Conservation (phyloP, 2,113 vertebrate species). For the Nematolebias whitei region DNA sequence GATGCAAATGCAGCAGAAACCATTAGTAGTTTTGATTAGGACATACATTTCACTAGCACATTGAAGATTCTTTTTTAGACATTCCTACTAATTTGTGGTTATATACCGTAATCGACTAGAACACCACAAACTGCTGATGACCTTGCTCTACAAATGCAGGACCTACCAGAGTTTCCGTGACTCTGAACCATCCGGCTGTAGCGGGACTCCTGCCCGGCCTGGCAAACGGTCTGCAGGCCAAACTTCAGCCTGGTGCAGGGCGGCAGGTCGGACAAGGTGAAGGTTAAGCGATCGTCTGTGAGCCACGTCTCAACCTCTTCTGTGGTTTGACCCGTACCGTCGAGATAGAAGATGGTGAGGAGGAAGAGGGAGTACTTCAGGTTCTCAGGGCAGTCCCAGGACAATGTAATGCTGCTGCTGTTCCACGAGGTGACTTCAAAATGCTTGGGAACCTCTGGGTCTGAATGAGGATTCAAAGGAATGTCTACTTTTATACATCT, state of each 20-base stretch:
- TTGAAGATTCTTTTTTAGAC: too few relatives aligned
- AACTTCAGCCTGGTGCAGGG: constrained; percentile 70
- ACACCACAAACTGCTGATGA: too few relatives aligned
- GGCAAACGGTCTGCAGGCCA: constrained; percentile 71
- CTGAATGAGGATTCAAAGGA: constrained; percentile 31
- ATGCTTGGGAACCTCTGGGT: constrained; percentile 63
- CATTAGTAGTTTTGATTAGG: too few relatives aligned
- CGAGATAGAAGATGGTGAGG: constrained; percentile 65
- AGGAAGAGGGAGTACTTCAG: constrained; percentile 58
- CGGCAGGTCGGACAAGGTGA: constrained; percentile 49
- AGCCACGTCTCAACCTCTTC: constrained; percentile 34
- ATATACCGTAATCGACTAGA: too few relatives aligned
- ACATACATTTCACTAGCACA: too few relatives aligned
- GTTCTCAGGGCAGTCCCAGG: constrained; percentile 66
- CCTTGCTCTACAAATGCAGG: background rate
- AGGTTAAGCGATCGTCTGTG: background rate
- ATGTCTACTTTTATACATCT: background rate
- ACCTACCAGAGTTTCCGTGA: constrained; percentile 66
- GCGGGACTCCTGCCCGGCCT: constrained; percentile 39
- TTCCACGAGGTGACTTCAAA: constrained; percentile 57
- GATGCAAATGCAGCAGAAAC: too few relatives aligned
- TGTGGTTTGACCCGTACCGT: constrained; percentile 38
- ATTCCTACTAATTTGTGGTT: too few relatives aligned
- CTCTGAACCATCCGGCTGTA: constrained; percentile 62
- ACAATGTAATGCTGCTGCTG: constrained; percentile 63